Conservation (phyloP, 1,140 invertebrate genomes). For the Bombus confusus region DNA sequence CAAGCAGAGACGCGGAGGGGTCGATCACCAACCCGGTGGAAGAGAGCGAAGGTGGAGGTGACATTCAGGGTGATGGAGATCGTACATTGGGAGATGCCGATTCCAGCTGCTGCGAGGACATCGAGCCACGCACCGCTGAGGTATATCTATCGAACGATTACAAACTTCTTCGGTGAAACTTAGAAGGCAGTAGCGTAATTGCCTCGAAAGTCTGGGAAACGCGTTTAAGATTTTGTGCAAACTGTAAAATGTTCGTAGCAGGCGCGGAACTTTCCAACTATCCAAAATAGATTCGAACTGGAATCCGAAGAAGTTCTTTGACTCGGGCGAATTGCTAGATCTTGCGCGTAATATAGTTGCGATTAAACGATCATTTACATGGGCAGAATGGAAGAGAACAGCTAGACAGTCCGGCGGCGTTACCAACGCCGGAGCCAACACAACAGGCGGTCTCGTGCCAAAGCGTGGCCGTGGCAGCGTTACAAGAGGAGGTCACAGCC, state of each 20-base stretch:
- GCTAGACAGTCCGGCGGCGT: slow-evolving; percentile 72
- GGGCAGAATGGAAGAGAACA: slow-evolving; percentile 69
- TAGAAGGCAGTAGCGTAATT: not conserved
- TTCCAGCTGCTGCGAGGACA: slow-evolving; percentile 77
- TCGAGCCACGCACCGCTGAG: slow-evolving; percentile 76
- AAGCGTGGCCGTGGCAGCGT: slow-evolving; percentile 70
- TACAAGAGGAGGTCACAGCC: slow-evolving; percentile 84
- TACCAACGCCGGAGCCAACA: slow-evolving; percentile 81
- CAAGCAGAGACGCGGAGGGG: slow-evolving; percentile 81
- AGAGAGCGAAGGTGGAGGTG: slow-evolving; percentile 79
- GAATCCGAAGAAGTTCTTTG: not conserved
- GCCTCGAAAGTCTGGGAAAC: not conserved
- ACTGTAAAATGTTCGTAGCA: not conserved
- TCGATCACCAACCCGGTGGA: slow-evolving; percentile 83
- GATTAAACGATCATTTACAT: slow-evolving; percentile 1
- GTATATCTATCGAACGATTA: slow-evolving; percentile 51
- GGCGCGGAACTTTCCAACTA: not conserved
- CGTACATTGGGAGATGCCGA: slow-evolving; percentile 75
- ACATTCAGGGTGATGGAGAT: slow-evolving; percentile 73
- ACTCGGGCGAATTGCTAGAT: not conserved
- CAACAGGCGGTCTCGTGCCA: slow-evolving; percentile 78
- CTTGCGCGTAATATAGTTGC: too few relatives aligned
- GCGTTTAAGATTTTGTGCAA: not conserved
- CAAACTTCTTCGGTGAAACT: not conserved
- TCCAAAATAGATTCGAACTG: not conserved